phyloP scores from a whole-genome alignment of 1,140 invertebrate species.

The Rhyacophila brunnea region DNA sequence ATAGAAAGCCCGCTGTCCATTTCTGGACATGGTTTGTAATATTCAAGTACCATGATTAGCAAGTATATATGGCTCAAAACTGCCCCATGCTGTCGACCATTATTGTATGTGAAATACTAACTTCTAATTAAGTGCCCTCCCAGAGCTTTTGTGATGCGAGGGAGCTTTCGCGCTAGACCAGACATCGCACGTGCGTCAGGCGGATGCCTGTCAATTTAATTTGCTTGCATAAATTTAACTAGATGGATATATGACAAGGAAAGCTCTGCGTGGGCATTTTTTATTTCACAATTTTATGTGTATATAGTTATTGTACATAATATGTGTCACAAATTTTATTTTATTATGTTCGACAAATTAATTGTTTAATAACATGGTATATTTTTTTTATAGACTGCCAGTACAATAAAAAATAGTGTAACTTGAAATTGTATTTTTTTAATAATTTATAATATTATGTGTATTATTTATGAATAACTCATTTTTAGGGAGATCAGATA shows the following conservation, averaged over 20 bases:
- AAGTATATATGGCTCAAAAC: too few species aligned
- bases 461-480: too few species aligned
- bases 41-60: slow-evolving; percentile 1
- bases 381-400: too few species aligned
- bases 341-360: too few species aligned
- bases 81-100: slow-evolving; percentile 1
- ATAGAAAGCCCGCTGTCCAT: slow-evolving; percentile 21
- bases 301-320: too few species aligned
- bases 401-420: too few species aligned
- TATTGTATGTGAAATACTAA: slow-evolving; percentile 31
- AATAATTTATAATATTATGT: too few species aligned
- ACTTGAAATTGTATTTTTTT: too few species aligned
- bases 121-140: slow-evolving; percentile 33
- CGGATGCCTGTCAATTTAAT: not conserved
- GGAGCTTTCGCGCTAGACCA: slow-evolving; percentile 23
- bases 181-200: slow-evolving; percentile 20
- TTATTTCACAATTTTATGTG: too few species aligned
- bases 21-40: slow-evolving; percentile 13
- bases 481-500: too few species aligned
- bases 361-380: too few species aligned
- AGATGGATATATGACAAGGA: not conserved
- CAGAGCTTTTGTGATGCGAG: slow-evolving; percentile 19
- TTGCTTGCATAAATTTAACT: not conserved
- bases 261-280: not conserved
- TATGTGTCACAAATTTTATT: too few species aligned